These are phyloP conservation scores for Tipula unca DNA, from an alignment of 2,888 invertebrate species.

Conservation along the genomic window DNA sequence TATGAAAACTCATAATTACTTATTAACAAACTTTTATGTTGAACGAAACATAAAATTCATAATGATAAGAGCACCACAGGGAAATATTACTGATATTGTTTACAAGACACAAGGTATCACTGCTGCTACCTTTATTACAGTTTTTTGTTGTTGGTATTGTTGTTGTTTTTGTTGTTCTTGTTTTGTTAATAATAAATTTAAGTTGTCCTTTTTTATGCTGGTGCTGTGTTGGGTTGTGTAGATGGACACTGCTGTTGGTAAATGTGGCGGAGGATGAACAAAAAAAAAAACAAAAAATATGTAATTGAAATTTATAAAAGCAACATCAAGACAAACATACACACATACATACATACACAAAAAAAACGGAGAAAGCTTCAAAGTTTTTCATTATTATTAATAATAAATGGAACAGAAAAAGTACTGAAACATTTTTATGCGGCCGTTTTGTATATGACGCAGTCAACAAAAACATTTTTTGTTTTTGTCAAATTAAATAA, in stretches of 20 bases:
- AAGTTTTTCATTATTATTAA: background rate
- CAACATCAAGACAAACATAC: background rate
- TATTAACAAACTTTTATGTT: slow-evolving; percentile 8
- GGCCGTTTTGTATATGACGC: background rate
- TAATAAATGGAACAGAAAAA: background rate
- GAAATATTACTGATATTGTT: slow-evolving; percentile 15
- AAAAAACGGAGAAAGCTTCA: background rate
- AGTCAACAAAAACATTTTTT: background rate
- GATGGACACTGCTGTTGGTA: background rate
- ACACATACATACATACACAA: background rate
- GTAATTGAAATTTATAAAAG: slow-evolving; percentile 8
- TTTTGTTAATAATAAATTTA: slow-evolving; percentile 8
- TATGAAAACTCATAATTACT: slow-evolving; percentile 14
- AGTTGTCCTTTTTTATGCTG: background rate
- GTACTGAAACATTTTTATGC: background rate
- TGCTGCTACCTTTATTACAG: background rate
- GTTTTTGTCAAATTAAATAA: slow-evolving; percentile 14
- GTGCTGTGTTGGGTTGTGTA: background rate
- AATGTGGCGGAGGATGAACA: background rate
- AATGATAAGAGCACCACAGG: slow-evolving; percentile 17
- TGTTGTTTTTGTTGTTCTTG: background rate
- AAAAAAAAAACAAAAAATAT: background rate
- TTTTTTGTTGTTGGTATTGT: too few species aligned
- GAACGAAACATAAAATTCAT: slow-evolving; percentile 15
- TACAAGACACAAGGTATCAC: slow-evolving; percentile 8